Evolutionary conservation across 2,797 vertebrate species (phyloP).

Genomic region (Arremon aurantiirostris): DNA sequence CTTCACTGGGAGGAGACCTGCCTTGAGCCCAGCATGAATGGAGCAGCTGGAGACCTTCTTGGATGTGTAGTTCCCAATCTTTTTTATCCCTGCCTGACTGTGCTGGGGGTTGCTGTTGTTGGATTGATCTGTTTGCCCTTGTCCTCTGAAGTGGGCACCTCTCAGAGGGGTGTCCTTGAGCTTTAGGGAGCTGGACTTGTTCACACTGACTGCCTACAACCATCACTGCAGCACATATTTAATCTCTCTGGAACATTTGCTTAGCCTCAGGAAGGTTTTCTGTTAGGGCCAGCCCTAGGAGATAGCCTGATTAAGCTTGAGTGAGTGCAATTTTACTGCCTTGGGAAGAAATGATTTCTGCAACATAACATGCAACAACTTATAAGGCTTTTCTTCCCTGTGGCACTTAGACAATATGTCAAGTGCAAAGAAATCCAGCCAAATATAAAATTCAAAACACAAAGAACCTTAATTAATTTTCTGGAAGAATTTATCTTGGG

Average conservation of each 20-base stretch:
- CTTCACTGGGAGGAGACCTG: background rate
- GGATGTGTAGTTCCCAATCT: background rate
- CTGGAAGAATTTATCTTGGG: background rate
- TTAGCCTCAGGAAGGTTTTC: background rate
- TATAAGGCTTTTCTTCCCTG: background rate
- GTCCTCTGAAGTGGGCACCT: background rate
- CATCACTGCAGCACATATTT: background rate
- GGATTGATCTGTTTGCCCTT: background rate
- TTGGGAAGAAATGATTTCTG: background rate
- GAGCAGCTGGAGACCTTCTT: background rate
- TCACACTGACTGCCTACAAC: background rate
- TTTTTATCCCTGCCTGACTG: background rate
- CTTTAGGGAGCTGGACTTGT: background rate
- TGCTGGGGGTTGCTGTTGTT: fast-evolving
- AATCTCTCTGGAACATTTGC: background rate
- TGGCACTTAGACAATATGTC: background rate
- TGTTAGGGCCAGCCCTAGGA: background rate
- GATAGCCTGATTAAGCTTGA: background rate
- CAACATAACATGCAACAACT: background rate
- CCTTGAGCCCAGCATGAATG: background rate
- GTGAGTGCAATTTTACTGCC: background rate
- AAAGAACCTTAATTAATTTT: background rate
- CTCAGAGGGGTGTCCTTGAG: background rate
- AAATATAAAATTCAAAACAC: background rate
- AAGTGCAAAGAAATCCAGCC: background rate